A percentile compares a stretch with the other conserved stretches of the same genome.
These are phyloP conservation scores for Cremastinae sp. DNA, from an alignment of 2,888 invertebrate genomes.

Conservation along the genomic window DNA sequence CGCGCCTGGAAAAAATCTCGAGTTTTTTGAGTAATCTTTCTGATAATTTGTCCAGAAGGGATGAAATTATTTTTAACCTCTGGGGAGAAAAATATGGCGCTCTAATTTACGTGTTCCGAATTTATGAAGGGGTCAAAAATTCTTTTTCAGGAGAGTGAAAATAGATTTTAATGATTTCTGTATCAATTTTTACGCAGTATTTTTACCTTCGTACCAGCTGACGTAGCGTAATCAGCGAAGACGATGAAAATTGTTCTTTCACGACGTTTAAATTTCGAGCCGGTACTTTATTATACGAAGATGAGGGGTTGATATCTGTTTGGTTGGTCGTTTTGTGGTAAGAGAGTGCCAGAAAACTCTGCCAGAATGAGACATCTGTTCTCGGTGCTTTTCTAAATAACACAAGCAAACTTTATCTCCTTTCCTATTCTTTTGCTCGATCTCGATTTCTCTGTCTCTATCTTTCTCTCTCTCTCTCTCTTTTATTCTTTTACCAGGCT, in stretches of 20 bases:
- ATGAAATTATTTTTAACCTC: too few relatives aligned
- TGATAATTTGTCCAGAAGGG: too few relatives aligned
- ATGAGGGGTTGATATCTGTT: constrained; percentile 47
- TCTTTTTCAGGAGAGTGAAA: too few relatives aligned
- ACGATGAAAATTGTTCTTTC: constrained; percentile 35
- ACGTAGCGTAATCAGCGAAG: background rate
- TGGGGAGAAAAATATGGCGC: too few relatives aligned
- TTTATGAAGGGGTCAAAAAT: too few relatives aligned
- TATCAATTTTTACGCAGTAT: too few relatives aligned
- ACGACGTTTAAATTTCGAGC: constrained; percentile 31
- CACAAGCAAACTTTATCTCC: constrained; percentile 52
- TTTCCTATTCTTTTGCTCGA: constrained; percentile 14
- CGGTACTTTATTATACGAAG: constrained; percentile 32
- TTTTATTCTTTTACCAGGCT: constrained; percentile 24
- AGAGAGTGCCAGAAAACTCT: constrained; percentile 75
- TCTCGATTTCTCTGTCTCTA: background rate
- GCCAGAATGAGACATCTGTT: constrained; percentile 77
- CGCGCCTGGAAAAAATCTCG: too few relatives aligned
- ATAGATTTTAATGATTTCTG: too few relatives aligned
- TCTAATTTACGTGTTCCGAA: too few relatives aligned
- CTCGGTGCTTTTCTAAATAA: constrained; percentile 72
- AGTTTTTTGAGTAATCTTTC: too few relatives aligned
- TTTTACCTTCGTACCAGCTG: constrained; percentile 3
- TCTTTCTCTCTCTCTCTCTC: constrained; percentile 3
- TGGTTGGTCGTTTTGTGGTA: constrained; percentile 56